These are phyloP conservation scores for Triplophysa siluroides DNA, from an alignment of 2,113 vertebrate genomes.

Conservation along the genomic window DNA sequence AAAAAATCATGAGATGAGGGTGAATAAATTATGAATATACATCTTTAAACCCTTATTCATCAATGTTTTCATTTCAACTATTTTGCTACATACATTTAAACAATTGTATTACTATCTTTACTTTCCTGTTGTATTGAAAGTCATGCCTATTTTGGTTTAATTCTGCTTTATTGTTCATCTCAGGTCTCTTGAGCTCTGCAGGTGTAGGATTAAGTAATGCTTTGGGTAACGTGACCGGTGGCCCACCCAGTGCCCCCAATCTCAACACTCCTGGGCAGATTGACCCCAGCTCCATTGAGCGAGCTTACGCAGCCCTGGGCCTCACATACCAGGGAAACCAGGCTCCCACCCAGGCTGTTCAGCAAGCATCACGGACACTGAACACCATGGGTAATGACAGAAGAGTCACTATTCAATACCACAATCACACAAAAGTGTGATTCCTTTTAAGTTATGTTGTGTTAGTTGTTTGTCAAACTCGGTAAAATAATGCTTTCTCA, in stretches of 20 bases:
- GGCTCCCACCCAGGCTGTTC: slow-evolving; percentile 81
- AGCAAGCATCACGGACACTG: slow-evolving; percentile 79
- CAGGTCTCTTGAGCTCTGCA: slow-evolving; percentile 85
- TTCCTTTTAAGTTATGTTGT: background rate
- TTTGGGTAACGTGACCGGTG: slow-evolving; percentile 81
- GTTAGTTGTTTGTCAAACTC: background rate
- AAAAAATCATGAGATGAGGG: too few species aligned
- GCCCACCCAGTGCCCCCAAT: slow-evolving; percentile 83
- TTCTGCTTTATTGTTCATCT: background rate
- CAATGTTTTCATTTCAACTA: too few species aligned
- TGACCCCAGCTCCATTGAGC: slow-evolving; percentile 96
- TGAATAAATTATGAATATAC: too few species aligned
- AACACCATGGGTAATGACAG: slow-evolving; percentile 80
- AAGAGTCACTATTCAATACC: background rate
- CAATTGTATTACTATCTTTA: background rate
- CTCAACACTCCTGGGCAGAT: slow-evolving; percentile 93
- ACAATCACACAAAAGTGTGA: background rate
- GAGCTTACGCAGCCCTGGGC: slow-evolving; percentile 94
- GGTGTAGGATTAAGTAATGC: slow-evolving; percentile 83
- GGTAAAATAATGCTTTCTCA: background rate
- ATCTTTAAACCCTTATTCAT: too few species aligned
- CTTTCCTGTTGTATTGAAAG: background rate
- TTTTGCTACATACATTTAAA: too few species aligned
- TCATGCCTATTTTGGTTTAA: background rate
- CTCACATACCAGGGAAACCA: slow-evolving; percentile 97